A percentile compares a stretch with the other conserved stretches of the same genome.
Evolutionary conservation across 2,797 vertebrate species (phyloP).

Genomic region (Oreonectes daqikongensis): DNA sequence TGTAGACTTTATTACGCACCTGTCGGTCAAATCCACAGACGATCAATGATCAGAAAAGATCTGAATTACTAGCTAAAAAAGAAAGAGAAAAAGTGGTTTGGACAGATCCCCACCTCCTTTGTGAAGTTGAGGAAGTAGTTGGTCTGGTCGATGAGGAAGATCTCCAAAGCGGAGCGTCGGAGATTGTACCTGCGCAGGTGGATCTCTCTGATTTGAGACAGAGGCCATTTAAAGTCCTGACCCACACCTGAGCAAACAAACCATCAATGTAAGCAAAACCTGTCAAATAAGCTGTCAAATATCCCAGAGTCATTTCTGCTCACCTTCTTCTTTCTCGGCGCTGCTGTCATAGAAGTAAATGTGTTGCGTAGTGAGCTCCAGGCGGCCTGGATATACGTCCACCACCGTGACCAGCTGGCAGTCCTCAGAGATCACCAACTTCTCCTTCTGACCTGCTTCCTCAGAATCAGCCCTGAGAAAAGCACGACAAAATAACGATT

Average conservation of each 20-base stretch:
- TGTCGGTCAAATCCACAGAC: constrained; percentile 63
- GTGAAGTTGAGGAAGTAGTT: constrained; percentile 98
- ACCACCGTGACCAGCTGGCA: constrained; percentile 94
- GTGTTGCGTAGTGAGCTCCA: constrained; percentile 95
- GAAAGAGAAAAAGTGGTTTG: neutral
- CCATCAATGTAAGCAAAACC: neutral
- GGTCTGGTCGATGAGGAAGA: constrained; percentile 96
- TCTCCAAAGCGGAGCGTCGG: constrained; percentile 92
- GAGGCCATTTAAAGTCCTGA: constrained; percentile 96
- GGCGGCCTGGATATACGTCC: constrained; percentile 87
- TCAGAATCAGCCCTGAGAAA: constrained; percentile 84
- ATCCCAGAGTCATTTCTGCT: neutral
- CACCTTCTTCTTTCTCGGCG: constrained; percentile 95
- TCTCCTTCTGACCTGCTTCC: constrained; percentile 92
- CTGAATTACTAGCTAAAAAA: neutral
- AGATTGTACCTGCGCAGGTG: constrained; percentile 94
- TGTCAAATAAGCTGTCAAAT: neutral
- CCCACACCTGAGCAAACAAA: constrained; percentile 79
- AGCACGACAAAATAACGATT: neutral
- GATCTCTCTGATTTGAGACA: constrained; percentile 92
- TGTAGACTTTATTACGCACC: constrained; percentile 94
- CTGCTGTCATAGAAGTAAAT: constrained; percentile 95
- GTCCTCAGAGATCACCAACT: constrained; percentile 89
- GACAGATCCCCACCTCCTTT: constrained; percentile 82
- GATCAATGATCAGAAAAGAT: neutral